Evolutionary conservation across 2,797 vertebrate genomes (phyloP).

Genomic region (Oceanodroma leucorhoa): DNA sequence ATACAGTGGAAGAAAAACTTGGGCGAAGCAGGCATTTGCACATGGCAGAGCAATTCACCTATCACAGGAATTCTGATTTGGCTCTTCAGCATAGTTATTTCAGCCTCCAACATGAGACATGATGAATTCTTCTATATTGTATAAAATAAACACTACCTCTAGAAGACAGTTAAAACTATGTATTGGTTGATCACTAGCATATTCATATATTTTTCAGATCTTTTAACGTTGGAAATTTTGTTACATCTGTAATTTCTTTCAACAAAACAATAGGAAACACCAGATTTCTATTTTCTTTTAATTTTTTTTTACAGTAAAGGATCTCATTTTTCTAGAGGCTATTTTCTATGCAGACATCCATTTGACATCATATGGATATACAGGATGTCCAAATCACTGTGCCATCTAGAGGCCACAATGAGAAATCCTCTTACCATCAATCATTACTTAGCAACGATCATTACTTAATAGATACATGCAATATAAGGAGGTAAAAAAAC

Average conservation of each 20-base stretch:
- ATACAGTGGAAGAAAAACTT: background rate
- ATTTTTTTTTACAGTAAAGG: background rate
- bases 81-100: background rate
- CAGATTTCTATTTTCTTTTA: background rate
- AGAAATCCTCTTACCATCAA: background rate
- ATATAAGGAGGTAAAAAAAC: background rate
- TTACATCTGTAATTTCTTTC: background rate
- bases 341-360: background rate
- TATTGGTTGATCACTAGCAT: background rate
- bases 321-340: background rate
- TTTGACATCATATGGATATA: background rate
- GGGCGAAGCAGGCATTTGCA: background rate
- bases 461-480: background rate
- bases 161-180: background rate
- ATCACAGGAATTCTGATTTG: background rate
- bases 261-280: background rate
- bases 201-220: background rate
- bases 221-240: background rate
- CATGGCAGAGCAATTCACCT: background rate
- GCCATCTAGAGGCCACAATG: background rate
- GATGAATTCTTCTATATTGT: background rate
- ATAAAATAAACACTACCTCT: background rate
- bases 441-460: background rate
- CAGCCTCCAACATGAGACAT: rapidly evolving
- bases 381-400: background rate